Conservation (phyloP, 2,888 invertebrate genomes). For the Plutella xylostella region DNA sequence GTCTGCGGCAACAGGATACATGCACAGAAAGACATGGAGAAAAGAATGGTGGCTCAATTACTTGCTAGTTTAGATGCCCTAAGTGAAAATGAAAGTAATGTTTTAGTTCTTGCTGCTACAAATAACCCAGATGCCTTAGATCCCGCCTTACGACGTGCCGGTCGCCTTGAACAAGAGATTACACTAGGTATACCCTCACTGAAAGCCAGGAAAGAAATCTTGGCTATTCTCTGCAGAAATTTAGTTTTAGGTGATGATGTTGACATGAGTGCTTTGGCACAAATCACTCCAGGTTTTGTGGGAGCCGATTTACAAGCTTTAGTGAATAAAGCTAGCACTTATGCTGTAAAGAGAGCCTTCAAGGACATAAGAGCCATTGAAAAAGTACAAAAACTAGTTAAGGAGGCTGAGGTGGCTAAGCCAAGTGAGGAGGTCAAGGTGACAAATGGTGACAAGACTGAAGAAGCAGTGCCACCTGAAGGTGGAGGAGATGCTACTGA, state of each 20-base stretch:
- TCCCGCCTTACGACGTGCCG: constrained; percentile 90
- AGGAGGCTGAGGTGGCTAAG: constrained; percentile 11
- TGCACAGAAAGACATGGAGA: constrained; percentile 96
- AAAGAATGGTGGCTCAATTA: constrained; percentile 93
- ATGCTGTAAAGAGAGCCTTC: constrained; percentile 79
- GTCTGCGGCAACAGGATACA: constrained; percentile 91
- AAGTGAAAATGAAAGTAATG: constrained; percentile 65
- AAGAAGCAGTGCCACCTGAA: constrained; percentile 20
- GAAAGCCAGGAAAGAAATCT: constrained; percentile 82
- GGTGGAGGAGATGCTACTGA: constrained; percentile 23
- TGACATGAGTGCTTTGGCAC: constrained; percentile 79
- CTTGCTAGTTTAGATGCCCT: constrained; percentile 89
- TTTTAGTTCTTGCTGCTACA: constrained; percentile 95
- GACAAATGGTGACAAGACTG: constrained; percentile 52
- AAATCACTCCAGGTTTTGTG: constrained; percentile 94
- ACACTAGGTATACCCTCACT: constrained; percentile 93
- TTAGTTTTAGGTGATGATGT: constrained; percentile 78
- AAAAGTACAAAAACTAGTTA: constrained; percentile 13
- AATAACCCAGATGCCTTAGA: constrained; percentile 94
- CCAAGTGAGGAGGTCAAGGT: constrained; percentile 28
- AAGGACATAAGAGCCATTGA: constrained; percentile 32
- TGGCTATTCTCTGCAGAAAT: constrained; percentile 77
- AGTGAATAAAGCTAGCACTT: constrained; percentile 88
- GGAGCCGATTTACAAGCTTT: constrained; percentile 93
- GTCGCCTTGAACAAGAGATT: constrained; percentile 95